phyloP scores from a whole-genome alignment of 2,888 invertebrate genomes.

The Pandemis corylana region DNA sequence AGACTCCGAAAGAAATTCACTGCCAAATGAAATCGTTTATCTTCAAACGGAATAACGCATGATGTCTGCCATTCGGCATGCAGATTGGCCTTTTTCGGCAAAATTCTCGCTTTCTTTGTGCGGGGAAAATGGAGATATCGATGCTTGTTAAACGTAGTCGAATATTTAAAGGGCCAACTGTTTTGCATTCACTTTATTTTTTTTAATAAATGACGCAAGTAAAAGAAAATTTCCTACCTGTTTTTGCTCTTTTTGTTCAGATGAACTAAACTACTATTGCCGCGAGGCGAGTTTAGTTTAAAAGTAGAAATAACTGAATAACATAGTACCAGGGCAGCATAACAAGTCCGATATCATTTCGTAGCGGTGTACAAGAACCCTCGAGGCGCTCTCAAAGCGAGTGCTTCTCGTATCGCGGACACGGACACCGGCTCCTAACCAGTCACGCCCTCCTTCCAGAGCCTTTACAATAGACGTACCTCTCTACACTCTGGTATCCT shows the following conservation, averaged over 20 bases:
- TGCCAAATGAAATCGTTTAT: constrained; percentile 65
- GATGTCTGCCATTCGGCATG: constrained; percentile 55
- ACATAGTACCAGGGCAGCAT: constrained; percentile 51
- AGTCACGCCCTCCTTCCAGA: constrained; percentile 45
- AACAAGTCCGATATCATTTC: constrained; percentile 57
- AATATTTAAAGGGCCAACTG: constrained; percentile 11
- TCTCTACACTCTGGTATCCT: constrained; percentile 15
- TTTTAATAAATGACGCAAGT: neutral
- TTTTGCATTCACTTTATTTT: neutral
- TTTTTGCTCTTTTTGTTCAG: neutral
- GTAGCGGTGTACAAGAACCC: constrained; percentile 45
- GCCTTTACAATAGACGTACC: constrained; percentile 35
- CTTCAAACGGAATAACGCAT: constrained; percentile 59
- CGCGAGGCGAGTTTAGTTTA: constrained; percentile 3
- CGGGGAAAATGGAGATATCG: constrained; percentile 43
- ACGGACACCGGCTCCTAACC: constrained; percentile 44
- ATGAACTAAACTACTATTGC: neutral
- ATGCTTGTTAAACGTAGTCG: constrained; percentile 41
- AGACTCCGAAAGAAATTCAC: constrained; percentile 25
- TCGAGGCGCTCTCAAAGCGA: constrained; percentile 47
- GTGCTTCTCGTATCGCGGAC: constrained; percentile 47
- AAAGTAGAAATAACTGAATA: constrained; percentile 20
- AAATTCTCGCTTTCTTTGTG: constrained; percentile 48
- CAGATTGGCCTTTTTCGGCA: constrained; percentile 55
- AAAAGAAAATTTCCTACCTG: neutral